These are phyloP conservation scores for Okapia johnstoni DNA, from an alignment of 2,113 vertebrate genomes.

Conservation along the genomic window DNA sequence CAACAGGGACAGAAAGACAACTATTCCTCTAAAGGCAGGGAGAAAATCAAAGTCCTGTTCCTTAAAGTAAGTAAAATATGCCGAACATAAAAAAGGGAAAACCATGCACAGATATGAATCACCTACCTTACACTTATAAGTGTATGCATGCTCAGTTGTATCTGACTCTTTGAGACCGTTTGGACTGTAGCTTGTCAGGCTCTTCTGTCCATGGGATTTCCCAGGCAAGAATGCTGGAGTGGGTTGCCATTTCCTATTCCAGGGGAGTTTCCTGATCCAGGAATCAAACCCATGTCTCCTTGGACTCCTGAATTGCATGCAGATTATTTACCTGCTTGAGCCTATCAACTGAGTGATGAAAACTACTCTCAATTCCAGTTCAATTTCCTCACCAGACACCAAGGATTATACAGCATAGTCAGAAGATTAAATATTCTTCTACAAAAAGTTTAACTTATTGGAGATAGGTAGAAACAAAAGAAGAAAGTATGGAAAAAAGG, in stretches of 20 bases:
- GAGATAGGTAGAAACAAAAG: neutral
- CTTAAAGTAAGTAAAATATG: neutral
- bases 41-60: neutral
- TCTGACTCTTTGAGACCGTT: neutral
- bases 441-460: no score
- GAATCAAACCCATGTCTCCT: neutral
- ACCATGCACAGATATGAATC: neutral
- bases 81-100: neutral
- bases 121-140: neutral
- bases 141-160: neutral
- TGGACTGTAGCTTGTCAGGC: neutral
- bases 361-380: neutral
- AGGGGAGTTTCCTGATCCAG: neutral
- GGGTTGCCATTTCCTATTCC: neutral
- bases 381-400: neutral
- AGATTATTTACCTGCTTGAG: neutral
- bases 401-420: neutral
- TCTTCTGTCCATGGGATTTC: neutral
- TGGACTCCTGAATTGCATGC: neutral
- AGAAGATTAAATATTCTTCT: neutral
- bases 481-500: neutral
- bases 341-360: neutral
- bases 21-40: neutral
- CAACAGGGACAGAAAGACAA: neutral
- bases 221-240: neutral